Evolutionary conservation across 2,797 vertebrate genomes (phyloP), one percentile per base, ranked within the genome.

Genomic region (Telmatherina bonti): DNA sequence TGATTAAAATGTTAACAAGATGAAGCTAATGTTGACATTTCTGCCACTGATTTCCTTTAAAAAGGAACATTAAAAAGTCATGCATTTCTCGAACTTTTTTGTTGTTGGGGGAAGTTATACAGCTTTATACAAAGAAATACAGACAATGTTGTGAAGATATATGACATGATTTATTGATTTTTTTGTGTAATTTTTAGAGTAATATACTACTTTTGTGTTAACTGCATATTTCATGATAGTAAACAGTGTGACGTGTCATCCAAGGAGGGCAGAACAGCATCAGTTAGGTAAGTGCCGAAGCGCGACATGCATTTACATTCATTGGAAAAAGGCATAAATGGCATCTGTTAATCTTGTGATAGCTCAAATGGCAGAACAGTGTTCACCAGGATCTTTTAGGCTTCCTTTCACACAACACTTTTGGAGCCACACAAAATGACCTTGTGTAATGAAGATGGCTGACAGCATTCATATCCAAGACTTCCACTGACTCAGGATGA

Each of bases 41-140:
- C n/a, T n/a, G n/a, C n/a, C n/a, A n/a, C n/a, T n/a, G n/a, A n/a
- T n/a, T n/a, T n/a, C n/a, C 35, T 65, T 65, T 30, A 58, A 67
- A 36, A 57, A 53, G 49, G 72, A 4, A 43, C 66, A 79, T 72
- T 51, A 57, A 56, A 59, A 62, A 66, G 59, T 78, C 51, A 68
- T 76, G 35, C 20, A 47, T 31, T 70, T 64, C 51, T 52, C 22
- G 31, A 13, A 65, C 36, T 55, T 76, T 22, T 12, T 61, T 33
- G 41, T 49, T 67, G 35, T 35, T 57, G 30, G 15, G n/a, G 7
- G 24, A 71, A 78, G 66, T n/a, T 35, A 31, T 5, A 58, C 15
- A 56, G 49, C 13, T 72, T 76, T 35, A 45, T 59, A 35, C 6
- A 55, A 66, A 63, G 53, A 62, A 75, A 64, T 57, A 20, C 36